Conservation (phyloP, 2,888 invertebrate genomes). For the Notodonta dromedarius region DNA sequence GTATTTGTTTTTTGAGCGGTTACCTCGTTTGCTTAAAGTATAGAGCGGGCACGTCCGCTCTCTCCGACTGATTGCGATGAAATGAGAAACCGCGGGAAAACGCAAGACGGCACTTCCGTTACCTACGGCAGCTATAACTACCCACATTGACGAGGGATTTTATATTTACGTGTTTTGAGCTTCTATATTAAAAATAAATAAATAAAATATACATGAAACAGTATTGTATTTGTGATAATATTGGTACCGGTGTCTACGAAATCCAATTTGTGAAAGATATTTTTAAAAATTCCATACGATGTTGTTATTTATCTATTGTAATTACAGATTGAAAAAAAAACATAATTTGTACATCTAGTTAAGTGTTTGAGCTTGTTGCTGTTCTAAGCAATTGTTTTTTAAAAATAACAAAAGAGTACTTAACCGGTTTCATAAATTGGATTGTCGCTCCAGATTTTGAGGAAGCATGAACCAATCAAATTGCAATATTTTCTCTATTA, state of each 20-base stretch:
- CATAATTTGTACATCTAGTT: conserved; percentile 57
- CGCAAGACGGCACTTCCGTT: conserved; percentile 41
- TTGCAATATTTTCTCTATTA: conserved; percentile 40
- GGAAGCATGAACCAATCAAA: conserved; percentile 55
- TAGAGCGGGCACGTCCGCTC: conserved; percentile 55
- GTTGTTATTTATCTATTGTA: conserved; percentile 45
- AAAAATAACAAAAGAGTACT: conserved; percentile 39
- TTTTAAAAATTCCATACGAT: conserved; percentile 41
- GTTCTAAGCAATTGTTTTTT: conserved; percentile 68
- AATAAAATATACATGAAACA: conserved; percentile 50
- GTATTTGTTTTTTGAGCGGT: conserved; percentile 53
- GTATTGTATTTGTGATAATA: conserved; percentile 57
- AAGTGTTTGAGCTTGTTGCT: conserved; percentile 68
- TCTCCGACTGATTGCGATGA: conserved; percentile 55
- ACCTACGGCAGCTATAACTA: conserved; percentile 56
- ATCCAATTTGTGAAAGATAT: conserved; percentile 52
- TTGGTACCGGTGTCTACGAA: conserved; percentile 45
- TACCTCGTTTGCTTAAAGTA: conserved; percentile 47
- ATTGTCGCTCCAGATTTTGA: conserved; percentile 51
- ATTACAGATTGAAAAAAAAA: conserved; percentile 42
- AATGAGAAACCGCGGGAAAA: conserved; percentile 49
- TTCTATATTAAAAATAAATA: conserved; percentile 61
- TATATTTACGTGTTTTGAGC: conserved; percentile 65
- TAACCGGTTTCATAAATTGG: conserved; percentile 60
- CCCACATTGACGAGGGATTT: conserved; percentile 55